Evolutionary conservation across 2,888 invertebrate species (phyloP).

Genomic region (Metallyticus violacea): DNA sequence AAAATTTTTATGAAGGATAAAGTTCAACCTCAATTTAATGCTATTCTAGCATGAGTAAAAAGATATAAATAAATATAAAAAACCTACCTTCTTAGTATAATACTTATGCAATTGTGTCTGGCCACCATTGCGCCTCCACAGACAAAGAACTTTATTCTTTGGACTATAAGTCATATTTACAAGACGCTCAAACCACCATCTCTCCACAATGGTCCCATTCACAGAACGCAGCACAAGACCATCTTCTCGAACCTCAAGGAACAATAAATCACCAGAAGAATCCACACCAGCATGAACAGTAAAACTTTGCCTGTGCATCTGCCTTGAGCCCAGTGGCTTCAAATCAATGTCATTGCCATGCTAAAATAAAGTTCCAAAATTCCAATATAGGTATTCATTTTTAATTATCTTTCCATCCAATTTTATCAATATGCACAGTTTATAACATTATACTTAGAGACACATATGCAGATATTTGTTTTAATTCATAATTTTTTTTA

Average conservation of each 20-base stretch:
- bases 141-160: conserved; percentile 93
- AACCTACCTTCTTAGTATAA: conserved; percentile 91
- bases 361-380: conserved; percentile 17
- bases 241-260: conserved; percentile 95
- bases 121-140: conserved; percentile 94
- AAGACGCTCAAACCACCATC: conserved; percentile 99
- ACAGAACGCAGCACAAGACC: conserved; percentile 81
- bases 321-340: conserved; percentile 91
- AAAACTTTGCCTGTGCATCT: conserved; percentile 95
- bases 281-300: conserved; percentile 96
- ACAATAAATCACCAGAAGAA: conserved; percentile 81
- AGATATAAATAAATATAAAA: neutral
- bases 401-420: too few relatives aligned
- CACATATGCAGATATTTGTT: too few relatives aligned
- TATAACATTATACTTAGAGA: too few relatives aligned
- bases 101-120: conserved; percentile 97
- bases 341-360: conserved; percentile 97
- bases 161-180: conserved; percentile 99
- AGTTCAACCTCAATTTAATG: too few relatives aligned
- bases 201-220: conserved; percentile 81
- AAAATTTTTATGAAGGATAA: too few relatives aligned
- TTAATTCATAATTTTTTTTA: too few relatives aligned
- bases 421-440: too few relatives aligned
- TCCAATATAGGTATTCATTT: too few relatives aligned
- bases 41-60: too few relatives aligned